A percentile compares a stretch with the other conserved stretches of the same genome.
Evolutionary conservation across 2,888 invertebrate genomes (phyloP).

Genomic region (Lamellibrachia satsuma): DNA sequence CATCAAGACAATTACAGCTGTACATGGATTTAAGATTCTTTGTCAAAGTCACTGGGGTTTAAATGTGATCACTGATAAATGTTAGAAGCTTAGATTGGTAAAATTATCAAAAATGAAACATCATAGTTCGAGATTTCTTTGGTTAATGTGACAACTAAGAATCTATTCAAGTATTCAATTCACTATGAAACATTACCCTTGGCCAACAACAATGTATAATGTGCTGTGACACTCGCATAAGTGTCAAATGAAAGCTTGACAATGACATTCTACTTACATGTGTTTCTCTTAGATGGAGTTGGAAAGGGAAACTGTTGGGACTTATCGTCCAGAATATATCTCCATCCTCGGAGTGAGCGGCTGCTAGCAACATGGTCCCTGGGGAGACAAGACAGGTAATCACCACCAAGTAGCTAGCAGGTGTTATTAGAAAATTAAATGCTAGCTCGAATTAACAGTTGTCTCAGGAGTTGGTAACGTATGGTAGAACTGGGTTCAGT

Average conservation of each 20-base stretch:
- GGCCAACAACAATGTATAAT: not conserved
- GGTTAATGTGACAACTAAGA: not conserved
- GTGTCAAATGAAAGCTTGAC: not conserved
- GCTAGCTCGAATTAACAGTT: too few relatives aligned
- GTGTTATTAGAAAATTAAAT: not conserved
- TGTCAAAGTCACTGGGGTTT: not conserved
- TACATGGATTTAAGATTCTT: not conserved
- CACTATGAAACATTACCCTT: not conserved
- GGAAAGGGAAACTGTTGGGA: constrained; percentile 79
- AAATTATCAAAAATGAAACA: too few relatives aligned
- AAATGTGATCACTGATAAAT: too few relatives aligned
- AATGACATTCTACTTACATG: constrained; percentile 53
- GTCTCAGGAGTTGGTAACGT: too few relatives aligned
- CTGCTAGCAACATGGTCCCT: constrained; percentile 79
- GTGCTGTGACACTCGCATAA: not conserved
- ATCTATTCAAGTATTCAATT: not conserved
- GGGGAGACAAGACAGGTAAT: constrained; percentile 26
- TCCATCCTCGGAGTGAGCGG: constrained; percentile 76
- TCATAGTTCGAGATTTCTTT: not conserved
- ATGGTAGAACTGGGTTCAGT: too few relatives aligned
- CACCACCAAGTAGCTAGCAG: not conserved
- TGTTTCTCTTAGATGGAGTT: constrained; percentile 64
- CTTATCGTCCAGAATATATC: constrained; percentile 82
- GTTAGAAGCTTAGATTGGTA: too few relatives aligned
- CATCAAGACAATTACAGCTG: too few relatives aligned